Conservation (phyloP, 2,888 invertebrate genomes). For the Amphipyra tragopoginis region DNA sequence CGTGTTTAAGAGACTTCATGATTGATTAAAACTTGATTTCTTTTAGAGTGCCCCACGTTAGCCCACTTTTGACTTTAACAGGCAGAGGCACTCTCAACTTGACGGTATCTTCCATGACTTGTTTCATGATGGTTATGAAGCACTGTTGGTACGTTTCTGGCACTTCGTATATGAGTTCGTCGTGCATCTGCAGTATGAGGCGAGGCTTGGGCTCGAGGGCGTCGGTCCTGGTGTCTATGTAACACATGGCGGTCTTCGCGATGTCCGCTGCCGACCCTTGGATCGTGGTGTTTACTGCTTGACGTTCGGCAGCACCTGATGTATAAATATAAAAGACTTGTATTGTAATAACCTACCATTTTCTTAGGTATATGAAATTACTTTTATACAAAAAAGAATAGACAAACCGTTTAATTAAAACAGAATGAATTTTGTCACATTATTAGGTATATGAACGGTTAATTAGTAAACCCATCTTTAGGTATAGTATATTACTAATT, state of each 20-base stretch:
- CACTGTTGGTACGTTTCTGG: slow-evolving; percentile 87
- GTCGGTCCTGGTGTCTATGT: slow-evolving; percentile 91
- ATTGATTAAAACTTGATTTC: slow-evolving; percentile 66
- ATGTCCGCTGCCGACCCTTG: slow-evolving; percentile 99
- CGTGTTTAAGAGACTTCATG: slow-evolving; percentile 19
- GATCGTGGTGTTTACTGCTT: slow-evolving; percentile 98
- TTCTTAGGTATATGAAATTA: no score
- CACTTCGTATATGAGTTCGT: slow-evolving; percentile 98
- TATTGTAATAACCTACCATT: neutral
- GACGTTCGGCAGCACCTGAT: slow-evolving; percentile 96
- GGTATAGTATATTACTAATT: no score
- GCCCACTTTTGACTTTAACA: slow-evolving; percentile 95
- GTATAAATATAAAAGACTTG: neutral
- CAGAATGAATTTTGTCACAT: no score
- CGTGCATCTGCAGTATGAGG: slow-evolving; percentile 97
- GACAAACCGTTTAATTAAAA: no score
- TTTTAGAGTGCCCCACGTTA: slow-evolving; percentile 93
- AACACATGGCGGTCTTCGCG: slow-evolving; percentile 96
- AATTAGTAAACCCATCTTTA: no score
- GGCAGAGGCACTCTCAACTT: slow-evolving; percentile 94
- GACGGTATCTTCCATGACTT: slow-evolving; percentile 95
- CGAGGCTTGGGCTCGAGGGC: slow-evolving; percentile 83
- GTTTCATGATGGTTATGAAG: slow-evolving; percentile 92
- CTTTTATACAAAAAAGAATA: neutral
- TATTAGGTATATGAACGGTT: no score